Base-by-base conservation (phyloP, 2,797 vertebrate species). In the Eupleurogrammus muticus region DNA sequence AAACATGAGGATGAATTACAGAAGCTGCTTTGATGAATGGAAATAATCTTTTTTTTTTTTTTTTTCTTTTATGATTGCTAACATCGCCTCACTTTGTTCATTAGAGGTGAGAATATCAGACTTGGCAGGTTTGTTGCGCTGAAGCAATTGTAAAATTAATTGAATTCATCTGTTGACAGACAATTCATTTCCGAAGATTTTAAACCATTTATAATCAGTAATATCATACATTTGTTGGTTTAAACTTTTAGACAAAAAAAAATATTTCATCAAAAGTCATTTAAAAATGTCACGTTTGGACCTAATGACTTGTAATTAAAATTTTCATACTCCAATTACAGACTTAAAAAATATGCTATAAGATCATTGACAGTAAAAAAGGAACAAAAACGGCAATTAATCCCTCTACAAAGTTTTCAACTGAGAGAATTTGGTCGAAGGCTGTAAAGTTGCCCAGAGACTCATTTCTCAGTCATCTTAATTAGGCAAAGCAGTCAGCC, bases 1-100 rank as follows among this genome's bases (percentile, higher is more conserved):
- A 28, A 89, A 73, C 66, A 80, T 36, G 17, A 58, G 50, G 54
- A 68, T 55, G 19, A 72, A 80, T 78, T 64, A 78, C 28, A 70
- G 53, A 42, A 63, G 64, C 69, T 24, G 60, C 70, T 67, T 44
- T 70, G 56, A 66, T 73, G 49, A 65, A 52, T 53, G 66, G 54
- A 56, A 77, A 65, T 38, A 1, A 62, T 65, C 11, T 56, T 54
- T 74, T 66, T 75, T 66, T 42, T n/a, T n/a, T n/a, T n/a, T n/a
- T n/a, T n/a, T n/a, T n/a, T n/a, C n/a, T n/a, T n/a, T n/a, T n/a
- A n/a, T n/a, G n/a, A 56, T 38, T 14, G 32, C 14, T 42, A 62
- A 53, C 10, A 47, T 38, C 17, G 11, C 11, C 36, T 28, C 36
- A 38, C 36, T 60, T 72, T 63, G 11, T 47, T 56, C 19, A 47